Conservation (phyloP, 1,140 invertebrate genomes). For the Megalonaias nervosa region DNA sequence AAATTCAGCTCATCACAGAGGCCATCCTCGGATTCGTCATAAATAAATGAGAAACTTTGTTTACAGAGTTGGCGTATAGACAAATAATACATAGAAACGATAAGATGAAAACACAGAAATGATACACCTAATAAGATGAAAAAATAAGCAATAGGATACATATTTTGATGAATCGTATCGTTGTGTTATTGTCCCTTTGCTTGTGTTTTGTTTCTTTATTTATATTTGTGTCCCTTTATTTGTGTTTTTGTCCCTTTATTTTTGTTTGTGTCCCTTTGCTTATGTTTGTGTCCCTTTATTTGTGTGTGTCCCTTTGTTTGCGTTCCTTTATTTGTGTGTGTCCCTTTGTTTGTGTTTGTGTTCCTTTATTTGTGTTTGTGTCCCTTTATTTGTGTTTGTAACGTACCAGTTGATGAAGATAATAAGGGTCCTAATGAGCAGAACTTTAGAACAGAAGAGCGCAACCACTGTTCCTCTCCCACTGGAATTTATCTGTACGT, state of each 20-base stretch:
- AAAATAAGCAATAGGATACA: too few species aligned
- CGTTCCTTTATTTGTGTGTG: background rate
- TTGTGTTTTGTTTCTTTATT: background rate
- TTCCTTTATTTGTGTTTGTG: background rate
- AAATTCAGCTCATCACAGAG: too few species aligned
- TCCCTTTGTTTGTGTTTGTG: background rate
- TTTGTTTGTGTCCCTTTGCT: background rate
- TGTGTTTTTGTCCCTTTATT: background rate
- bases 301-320: background rate
- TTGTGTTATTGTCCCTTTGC: background rate
- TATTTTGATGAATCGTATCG: too few species aligned
- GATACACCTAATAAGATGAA: too few species aligned
- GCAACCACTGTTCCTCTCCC: conserved; percentile 56
- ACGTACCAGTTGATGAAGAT: conserved; percentile 53
- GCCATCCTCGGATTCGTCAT: too few species aligned
- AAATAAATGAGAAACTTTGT: too few species aligned
- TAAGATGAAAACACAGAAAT: too few species aligned
- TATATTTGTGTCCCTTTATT: background rate
- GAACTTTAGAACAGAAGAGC: conserved; percentile 30
- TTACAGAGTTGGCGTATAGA: too few species aligned
- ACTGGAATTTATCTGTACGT: background rate
- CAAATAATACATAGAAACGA: too few species aligned
- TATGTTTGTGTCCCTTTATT: background rate
- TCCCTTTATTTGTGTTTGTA: too few species aligned
- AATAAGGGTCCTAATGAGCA: conserved; percentile 33